Percentiles rank a stretch among this genome's conserved stretches.
These are phyloP conservation scores for Todiramphus saurophagus DNA, from an alignment of 2,113 vertebrate species.

Conservation along the genomic window DNA sequence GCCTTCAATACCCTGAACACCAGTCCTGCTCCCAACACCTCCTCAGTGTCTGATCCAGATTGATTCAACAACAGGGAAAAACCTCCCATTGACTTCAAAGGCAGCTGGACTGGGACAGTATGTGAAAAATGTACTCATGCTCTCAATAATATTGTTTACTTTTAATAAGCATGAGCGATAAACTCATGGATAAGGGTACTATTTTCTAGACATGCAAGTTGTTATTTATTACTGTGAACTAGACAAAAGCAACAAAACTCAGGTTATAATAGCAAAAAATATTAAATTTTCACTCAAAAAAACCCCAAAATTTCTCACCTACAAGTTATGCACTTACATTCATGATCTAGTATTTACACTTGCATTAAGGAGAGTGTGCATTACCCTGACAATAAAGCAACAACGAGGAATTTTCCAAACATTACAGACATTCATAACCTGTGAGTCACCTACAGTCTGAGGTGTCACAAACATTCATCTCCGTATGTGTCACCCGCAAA, in stretches of 20 bases:
- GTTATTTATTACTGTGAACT: neutral
- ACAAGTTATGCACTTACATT: neutral
- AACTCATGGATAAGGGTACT: neutral
- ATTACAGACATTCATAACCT: conserved; percentile 31
- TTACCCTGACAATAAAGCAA: neutral
- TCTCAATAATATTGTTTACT: neutral
- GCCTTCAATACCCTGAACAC: neutral
- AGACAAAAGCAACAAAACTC: neutral
- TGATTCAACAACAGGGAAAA: neutral
- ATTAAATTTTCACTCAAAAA: neutral
- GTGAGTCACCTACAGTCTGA: conserved; percentile 16
- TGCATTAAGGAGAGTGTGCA: neutral
- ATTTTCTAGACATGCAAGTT: neutral
- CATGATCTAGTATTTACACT: neutral
- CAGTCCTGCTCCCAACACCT: neutral
- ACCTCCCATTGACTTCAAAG: neutral
- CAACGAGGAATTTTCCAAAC: conserved; percentile 21
- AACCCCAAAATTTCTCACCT: neutral
- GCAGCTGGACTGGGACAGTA: neutral
- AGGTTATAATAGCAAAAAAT: neutral
- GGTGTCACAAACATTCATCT: conserved; percentile 31
- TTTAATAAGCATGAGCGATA: neutral
- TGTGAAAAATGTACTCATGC: conserved; percentile 24
- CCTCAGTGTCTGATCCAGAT: neutral
- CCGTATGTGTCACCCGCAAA: conserved; percentile 6